Percentiles rank a stretch among this genome's conserved stretches.
Conservation (phyloP, 2,797 vertebrate genomes). For the Sternotherus odoratus region DNA sequence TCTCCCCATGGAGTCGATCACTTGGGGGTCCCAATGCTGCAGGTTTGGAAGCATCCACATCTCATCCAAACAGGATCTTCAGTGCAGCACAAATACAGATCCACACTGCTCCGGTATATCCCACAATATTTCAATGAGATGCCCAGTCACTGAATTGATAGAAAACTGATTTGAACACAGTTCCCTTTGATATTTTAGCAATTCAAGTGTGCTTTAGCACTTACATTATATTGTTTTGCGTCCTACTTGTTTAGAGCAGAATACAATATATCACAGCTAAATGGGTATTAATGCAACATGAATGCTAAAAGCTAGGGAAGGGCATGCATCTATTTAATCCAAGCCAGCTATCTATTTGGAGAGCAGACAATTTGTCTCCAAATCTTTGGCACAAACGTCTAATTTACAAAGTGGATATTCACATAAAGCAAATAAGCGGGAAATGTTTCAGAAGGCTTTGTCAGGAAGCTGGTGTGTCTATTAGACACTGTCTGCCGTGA, state of each 20-base stretch:
- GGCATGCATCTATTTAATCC: neutral
- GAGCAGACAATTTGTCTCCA: neutral
- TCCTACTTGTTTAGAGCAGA: neutral
- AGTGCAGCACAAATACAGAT: neutral
- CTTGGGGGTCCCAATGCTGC: neutral
- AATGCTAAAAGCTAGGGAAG: neutral
- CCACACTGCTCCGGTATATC: neutral
- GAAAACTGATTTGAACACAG: neutral
- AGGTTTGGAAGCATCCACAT: neutral
- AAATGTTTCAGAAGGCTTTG: neutral
- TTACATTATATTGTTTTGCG: neutral
- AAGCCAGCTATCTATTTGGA: neutral
- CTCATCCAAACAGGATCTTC: neutral
- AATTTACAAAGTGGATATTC: neutral
- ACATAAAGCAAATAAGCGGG: neutral
- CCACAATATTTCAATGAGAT: neutral
- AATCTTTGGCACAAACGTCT: neutral
- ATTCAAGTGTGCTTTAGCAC: neutral
- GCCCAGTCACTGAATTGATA: neutral
- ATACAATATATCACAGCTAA: neutral
- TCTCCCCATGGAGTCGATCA: neutral
- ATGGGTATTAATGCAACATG: neutral
- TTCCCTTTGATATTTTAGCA: neutral
- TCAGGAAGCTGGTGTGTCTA: neutral
- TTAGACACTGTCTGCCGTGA: neutral